A percentile compares a stretch with the other conserved stretches of the same genome.
phyloP scores from a whole-genome alignment of 2,113 vertebrate species.

The Marmota flaviventris region DNA sequence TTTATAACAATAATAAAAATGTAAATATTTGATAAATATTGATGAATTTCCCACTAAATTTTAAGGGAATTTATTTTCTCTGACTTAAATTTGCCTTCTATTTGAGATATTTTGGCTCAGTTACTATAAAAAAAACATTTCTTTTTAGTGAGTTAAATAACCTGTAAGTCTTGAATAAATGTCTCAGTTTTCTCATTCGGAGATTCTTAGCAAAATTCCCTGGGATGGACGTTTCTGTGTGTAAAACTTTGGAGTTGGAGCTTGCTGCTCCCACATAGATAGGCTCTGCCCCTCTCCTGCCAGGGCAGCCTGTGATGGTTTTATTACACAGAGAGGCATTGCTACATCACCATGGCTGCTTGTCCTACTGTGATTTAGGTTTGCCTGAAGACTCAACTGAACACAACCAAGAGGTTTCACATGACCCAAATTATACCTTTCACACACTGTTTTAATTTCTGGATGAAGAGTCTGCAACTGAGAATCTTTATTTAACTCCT shows the following conservation, averaged over 20 bases:
- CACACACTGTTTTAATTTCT: slow-evolving; percentile 59
- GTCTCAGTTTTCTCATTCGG: neutral
- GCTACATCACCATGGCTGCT: neutral
- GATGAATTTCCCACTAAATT: slow-evolving; percentile 1
- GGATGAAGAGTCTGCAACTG: neutral
- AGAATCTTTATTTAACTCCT: neutral
- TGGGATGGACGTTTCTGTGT: neutral
- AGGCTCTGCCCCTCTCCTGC: neutral
- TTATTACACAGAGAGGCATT: neutral
- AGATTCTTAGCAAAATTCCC: slow-evolving; percentile 7
- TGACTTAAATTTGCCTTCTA: slow-evolving; percentile 6
- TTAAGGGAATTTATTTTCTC: slow-evolving; percentile 31
- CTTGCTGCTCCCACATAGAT: neutral
- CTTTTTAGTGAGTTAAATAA: slow-evolving; percentile 40
- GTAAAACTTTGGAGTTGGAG: neutral
- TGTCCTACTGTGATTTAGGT: slow-evolving; percentile 36
- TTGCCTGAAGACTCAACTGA: slow-evolving; percentile 42
- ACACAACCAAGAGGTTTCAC: slow-evolving; percentile 52
- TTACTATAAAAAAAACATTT: slow-evolving; percentile 55
- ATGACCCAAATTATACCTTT: slow-evolving; percentile 18
- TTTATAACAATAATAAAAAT: neutral
- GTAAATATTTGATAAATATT: slow-evolving; percentile 22
- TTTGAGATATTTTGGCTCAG: slow-evolving; percentile 38
- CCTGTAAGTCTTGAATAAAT: neutral
- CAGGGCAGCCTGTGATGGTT: neutral